These are phyloP conservation scores for Aradophagus sp. DNA, from an alignment of 1,140 invertebrate genomes.

Conservation along the genomic window DNA sequence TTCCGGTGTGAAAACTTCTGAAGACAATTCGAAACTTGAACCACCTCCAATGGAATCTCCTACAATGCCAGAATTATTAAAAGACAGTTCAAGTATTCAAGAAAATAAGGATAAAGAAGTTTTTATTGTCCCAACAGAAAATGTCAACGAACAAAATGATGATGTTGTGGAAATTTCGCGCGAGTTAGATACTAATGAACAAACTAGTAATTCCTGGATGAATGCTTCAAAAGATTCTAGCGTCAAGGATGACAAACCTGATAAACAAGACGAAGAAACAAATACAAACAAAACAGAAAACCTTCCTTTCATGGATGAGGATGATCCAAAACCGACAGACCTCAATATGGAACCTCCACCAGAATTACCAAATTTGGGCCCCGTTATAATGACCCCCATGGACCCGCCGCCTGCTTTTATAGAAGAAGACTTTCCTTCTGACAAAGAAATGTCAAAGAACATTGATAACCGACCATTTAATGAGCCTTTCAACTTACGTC, in stretches of 20 bases:
- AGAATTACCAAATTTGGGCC: slow-evolving; percentile 67
- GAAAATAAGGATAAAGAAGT: slow-evolving; percentile 11
- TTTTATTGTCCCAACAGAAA: background rate
- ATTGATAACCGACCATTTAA: slow-evolving; percentile 11
- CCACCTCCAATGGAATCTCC: slow-evolving; percentile 29
- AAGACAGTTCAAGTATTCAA: background rate
- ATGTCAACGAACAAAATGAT: slow-evolving; percentile 1
- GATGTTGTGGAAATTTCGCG: slow-evolving; percentile 12
- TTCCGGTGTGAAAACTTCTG: no score
- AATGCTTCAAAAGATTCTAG: slow-evolving; percentile 8
- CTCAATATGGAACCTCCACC: slow-evolving; percentile 71
- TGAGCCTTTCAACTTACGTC: slow-evolving; percentile 15
- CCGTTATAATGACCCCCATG: slow-evolving; percentile 49
- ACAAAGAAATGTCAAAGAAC: slow-evolving; percentile 12
- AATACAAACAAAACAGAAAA: slow-evolving; percentile 54
- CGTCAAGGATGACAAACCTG: no score
- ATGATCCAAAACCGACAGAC: slow-evolving; percentile 69
- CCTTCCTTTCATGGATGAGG: slow-evolving; percentile 70
- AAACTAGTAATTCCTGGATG: slow-evolving; percentile 62
- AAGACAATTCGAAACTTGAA: background rate
- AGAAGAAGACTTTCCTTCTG: slow-evolving; percentile 22
- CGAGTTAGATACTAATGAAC: slow-evolving; percentile 7
- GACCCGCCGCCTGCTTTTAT: slow-evolving; percentile 33
- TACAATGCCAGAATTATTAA: slow-evolving; percentile 20
- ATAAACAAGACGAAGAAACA: background rate